Evolutionary conservation across 2,113 vertebrate genomes (phyloP).

Genomic region (Protobothrops flavoviridis): DNA sequence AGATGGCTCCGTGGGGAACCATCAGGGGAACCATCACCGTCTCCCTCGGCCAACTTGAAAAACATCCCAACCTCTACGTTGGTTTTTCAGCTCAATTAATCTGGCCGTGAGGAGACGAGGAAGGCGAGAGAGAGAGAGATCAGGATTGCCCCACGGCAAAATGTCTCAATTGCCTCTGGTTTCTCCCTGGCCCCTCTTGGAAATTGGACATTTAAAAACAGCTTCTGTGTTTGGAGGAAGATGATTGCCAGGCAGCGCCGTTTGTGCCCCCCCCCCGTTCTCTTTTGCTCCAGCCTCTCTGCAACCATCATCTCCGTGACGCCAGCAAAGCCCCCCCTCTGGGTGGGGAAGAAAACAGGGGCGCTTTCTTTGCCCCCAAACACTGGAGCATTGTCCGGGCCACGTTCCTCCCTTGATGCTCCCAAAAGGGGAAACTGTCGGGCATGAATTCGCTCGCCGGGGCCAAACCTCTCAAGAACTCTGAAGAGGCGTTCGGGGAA

Average conservation of each 20-base stretch:
- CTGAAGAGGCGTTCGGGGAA: constrained; percentile 57
- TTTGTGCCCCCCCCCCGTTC: neutral
- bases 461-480: constrained; percentile 57
- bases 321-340: constrained; percentile 58
- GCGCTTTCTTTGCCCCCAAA: constrained; percentile 67
- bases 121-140: neutral
- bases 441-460: constrained; percentile 52
- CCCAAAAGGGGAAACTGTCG: constrained; percentile 42
- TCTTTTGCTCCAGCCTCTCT: neutral
- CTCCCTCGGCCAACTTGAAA: neutral
- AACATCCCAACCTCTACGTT: fast-evolving
- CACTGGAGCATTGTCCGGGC: constrained; percentile 70
- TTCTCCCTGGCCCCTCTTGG: neutral
- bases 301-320: neutral
- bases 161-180: neutral
- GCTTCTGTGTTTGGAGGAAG: constrained; percentile 33
- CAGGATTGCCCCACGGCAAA: neutral
- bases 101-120: fast-evolving
- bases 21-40: fast-evolving
- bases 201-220: constrained; percentile 30
- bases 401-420: constrained; percentile 61
- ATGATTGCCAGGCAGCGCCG: neutral
- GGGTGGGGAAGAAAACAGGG: constrained; percentile 58
- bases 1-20: neutral
- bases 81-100: constrained; percentile 5